phyloP scores from a whole-genome alignment of 2,888 invertebrate genomes.

The Clepsis dumicolana region DNA sequence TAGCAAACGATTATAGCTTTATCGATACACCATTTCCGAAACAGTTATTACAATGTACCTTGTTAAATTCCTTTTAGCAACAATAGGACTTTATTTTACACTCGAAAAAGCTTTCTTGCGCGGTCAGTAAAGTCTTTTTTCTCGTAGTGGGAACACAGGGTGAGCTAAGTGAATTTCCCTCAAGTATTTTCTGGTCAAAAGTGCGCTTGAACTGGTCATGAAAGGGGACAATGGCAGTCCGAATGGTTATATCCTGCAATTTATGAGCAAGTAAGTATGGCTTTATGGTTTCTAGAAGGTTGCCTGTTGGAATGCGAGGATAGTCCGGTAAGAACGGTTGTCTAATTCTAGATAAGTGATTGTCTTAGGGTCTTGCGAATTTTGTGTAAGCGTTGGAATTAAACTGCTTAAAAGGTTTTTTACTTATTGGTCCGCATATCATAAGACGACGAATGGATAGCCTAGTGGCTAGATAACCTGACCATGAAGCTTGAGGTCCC shows the following conservation, averaged over 20 bases:
- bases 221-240: constrained; percentile 41
- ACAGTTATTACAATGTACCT: constrained; percentile 42
- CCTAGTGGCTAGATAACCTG: no score
- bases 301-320: constrained; percentile 21
- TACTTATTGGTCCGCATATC: neutral
- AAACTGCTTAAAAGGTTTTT: neutral
- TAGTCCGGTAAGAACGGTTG: constrained; percentile 26
- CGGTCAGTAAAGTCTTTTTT: constrained; percentile 8
- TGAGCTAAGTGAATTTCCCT: constrained; percentile 38
- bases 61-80: constrained; percentile 38
- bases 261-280: constrained; percentile 41
- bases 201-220: constrained; percentile 41
- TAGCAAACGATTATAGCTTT: constrained; percentile 31
- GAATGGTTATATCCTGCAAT: constrained; percentile 43
- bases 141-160: neutral
- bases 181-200: constrained; percentile 45
- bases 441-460: no score
- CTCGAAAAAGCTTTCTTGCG: neutral
- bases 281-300: constrained; percentile 37
- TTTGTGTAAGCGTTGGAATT: neutral
- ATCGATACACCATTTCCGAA: constrained; percentile 41
- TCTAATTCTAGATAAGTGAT: constrained; percentile 16
- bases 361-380: neutral
- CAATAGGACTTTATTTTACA: constrained; percentile 1
- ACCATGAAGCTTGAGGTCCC: no score